phyloP scores from a whole-genome alignment of 37 sponge, comb jelly and placozoan genomes.

The Tethya wilhelma region DNA sequence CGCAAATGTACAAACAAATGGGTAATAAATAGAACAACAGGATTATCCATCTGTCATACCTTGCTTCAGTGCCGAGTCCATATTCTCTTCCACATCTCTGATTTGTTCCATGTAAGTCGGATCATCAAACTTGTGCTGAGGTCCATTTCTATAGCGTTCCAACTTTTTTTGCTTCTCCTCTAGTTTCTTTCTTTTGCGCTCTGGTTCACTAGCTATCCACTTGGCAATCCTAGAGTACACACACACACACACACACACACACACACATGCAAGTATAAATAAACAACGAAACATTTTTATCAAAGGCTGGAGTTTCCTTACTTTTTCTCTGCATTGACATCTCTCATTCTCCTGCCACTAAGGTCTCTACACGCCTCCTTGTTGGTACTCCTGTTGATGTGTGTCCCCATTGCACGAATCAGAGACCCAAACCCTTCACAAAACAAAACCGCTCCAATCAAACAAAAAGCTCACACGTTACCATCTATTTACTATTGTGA shows the following conservation, averaged over 20 bases:
- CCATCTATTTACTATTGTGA: background rate
- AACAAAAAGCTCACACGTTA: background rate
- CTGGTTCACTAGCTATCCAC: constrained; percentile 77
- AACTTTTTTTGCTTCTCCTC: constrained; percentile 65
- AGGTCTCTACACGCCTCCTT: constrained; percentile 96
- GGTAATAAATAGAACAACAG: too few relatives aligned
- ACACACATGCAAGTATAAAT: background rate
- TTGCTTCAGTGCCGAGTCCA: constrained; percentile 76
- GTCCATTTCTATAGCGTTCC: constrained; percentile 29
- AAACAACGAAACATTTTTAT: background rate
- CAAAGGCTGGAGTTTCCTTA: constrained; percentile 11
- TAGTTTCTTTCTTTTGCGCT: constrained; percentile 49
- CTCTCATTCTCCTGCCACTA: constrained; percentile 92
- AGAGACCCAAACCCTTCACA: constrained; percentile 95
- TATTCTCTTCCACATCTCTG: constrained; percentile 39
- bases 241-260: background rate
- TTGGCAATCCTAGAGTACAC: constrained; percentile 66
- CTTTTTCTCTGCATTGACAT: constrained; percentile 94
- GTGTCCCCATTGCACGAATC: constrained; percentile 93
- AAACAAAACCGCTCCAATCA: background rate
- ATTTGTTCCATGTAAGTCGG: constrained; percentile 76
- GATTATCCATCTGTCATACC: too few relatives aligned
- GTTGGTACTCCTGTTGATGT: constrained; percentile 83
- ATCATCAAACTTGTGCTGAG: constrained; percentile 74
- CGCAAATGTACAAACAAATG: too few relatives aligned